Percentiles rank a stretch among this genome's conserved stretches.
phyloP scores from a whole-genome alignment of 2,888 invertebrate genomes.

The Pristionchus fissidentatus region DNA sequence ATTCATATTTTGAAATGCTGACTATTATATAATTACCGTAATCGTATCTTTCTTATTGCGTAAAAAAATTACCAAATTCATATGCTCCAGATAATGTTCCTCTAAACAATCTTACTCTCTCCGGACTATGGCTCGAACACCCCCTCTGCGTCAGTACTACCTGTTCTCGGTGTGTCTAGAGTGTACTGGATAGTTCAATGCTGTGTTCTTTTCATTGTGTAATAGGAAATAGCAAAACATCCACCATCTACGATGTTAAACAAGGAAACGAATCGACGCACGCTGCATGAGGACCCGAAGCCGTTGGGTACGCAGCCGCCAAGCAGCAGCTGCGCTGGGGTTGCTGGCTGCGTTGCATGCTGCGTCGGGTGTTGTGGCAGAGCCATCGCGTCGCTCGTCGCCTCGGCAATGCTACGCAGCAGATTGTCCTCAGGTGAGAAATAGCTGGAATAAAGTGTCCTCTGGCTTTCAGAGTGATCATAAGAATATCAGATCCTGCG shows the following conservation, averaged over 20 bases:
- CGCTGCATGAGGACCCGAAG: slow-evolving; percentile 7
- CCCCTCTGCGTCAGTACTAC: no score
- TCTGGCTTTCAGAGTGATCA: no score
- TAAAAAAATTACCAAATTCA: no score
- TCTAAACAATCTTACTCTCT: no score
- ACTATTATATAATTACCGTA: background rate
- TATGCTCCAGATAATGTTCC: no score
- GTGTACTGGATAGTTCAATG: no score
- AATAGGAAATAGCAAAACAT: no score
- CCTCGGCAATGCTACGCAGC: background rate
- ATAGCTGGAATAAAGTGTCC: background rate
- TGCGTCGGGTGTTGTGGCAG: no score
- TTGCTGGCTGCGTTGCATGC: background rate
- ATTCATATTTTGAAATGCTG: background rate
- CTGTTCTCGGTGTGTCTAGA: no score
- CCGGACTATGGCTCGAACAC: no score
- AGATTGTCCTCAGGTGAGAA: slow-evolving; percentile 2
- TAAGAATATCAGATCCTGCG: background rate
- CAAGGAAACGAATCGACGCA: background rate
- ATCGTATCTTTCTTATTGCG: background rate
- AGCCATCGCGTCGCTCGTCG: slow-evolving; percentile 8
- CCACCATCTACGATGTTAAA: no score
- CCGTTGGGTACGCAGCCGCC: background rate
- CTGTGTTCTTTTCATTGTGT: no score
- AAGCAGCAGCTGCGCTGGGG: background rate